A percentile compares a stretch with the other conserved stretches of the same genome.
Evolutionary conservation across 2,113 vertebrate genomes (phyloP).

Genomic region (Elephantulus edwardii): DNA sequence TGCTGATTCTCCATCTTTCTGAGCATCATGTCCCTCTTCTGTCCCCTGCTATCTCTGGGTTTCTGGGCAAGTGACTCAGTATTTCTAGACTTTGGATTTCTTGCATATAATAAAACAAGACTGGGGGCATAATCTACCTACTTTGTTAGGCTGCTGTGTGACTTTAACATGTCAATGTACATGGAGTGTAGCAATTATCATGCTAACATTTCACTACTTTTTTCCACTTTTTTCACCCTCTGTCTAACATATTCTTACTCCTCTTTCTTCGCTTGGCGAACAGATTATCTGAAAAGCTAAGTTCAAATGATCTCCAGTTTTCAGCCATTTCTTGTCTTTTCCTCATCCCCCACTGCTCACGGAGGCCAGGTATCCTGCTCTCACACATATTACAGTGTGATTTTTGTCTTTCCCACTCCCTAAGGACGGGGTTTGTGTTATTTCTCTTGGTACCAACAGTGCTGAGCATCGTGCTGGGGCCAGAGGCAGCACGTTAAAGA

Average conservation of each 20-base stretch:
- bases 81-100: background rate
- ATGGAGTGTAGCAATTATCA: background rate
- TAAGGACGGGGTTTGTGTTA: background rate
- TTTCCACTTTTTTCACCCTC: background rate
- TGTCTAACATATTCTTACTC: background rate
- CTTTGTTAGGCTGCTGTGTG: background rate
- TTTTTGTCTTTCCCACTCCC: background rate
- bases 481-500: background rate
- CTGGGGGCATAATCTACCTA: background rate
- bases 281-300: background rate
- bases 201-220: background rate
- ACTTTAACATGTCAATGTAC: background rate
- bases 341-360: background rate
- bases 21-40: background rate
- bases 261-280: constrained; percentile 5
- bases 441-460: background rate
- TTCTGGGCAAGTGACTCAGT: background rate
- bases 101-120: background rate
- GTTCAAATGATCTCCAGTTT: background rate
- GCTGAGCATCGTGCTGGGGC: background rate
- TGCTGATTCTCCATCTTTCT: no score
- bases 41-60: background rate
- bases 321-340: background rate
- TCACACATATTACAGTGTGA: background rate
- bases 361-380: background rate